These are phyloP conservation scores for Aplodontia rufa DNA, from an alignment of 2,113 vertebrate species.

Conservation along the genomic window DNA sequence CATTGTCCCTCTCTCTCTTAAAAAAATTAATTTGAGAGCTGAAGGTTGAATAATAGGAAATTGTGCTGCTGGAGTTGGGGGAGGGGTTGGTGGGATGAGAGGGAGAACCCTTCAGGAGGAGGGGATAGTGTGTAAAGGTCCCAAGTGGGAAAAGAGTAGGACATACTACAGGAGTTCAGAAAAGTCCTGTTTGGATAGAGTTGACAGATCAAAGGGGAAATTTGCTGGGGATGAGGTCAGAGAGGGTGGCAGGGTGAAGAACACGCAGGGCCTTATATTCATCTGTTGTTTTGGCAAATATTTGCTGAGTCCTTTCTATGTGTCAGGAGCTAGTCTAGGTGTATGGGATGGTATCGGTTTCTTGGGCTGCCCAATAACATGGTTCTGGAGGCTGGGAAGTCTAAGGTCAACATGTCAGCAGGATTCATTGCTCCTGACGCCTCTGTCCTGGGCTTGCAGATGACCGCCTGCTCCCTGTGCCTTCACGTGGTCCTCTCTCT, in stretches of 20 bases:
- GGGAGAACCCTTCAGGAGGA: neutral
- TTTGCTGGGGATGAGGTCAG: neutral
- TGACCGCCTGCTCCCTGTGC: neutral
- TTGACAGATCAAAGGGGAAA: slow-evolving; percentile 39
- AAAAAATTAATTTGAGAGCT: neutral
- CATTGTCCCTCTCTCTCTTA: too few species aligned
- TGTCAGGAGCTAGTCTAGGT: neutral
- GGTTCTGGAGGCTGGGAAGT: too few species aligned
- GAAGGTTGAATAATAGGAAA: neutral
- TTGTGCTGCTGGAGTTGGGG: neutral
- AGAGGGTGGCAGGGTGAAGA: neutral
- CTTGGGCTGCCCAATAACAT: neutral
- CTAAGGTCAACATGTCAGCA: neutral
- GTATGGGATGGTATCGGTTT: neutral
- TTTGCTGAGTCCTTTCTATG: neutral
- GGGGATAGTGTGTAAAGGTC: neutral
- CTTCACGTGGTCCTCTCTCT: neutral
- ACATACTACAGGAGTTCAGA: neutral
- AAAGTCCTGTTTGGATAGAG: neutral
- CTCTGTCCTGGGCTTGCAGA: neutral
- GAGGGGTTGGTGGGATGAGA: neutral
- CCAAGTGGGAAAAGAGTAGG: neutral
- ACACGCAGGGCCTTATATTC: neutral
- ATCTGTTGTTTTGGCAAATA: slow-evolving; percentile 31
- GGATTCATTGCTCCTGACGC: neutral